Evolutionary conservation across 2,797 vertebrate species (phyloP).

Genomic region (Rachycentron canadum): DNA sequence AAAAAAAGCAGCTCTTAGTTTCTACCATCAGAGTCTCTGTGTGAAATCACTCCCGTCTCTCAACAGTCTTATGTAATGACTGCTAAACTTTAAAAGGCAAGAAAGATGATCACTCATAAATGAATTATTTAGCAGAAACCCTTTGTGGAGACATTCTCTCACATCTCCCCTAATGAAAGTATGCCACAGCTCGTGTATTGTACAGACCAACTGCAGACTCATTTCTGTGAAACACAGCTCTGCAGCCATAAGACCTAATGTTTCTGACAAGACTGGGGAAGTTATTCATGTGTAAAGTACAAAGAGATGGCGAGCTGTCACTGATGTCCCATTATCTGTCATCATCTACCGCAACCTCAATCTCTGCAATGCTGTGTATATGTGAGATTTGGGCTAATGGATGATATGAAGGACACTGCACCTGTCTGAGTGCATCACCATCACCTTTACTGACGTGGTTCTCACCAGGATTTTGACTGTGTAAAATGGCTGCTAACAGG

Average conservation of each 20-base stretch:
- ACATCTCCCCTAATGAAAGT: slow-evolving; percentile 9
- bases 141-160: neutral
- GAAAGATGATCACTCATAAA: neutral
- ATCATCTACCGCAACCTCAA: slow-evolving; percentile 46
- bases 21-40: neutral
- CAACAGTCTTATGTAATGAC: neutral
- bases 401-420: slow-evolving; percentile 36
- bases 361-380: slow-evolving; percentile 25
- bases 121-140: slow-evolving; percentile 19
- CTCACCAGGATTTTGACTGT: slow-evolving; percentile 14
- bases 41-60: neutral
- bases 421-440: slow-evolving; percentile 48
- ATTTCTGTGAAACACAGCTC: slow-evolving; percentile 5
- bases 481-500: slow-evolving; percentile 9
- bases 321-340: slow-evolving; percentile 59
- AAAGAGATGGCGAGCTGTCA: slow-evolving; percentile 65
- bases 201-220: slow-evolving; percentile 1
- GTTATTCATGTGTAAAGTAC: slow-evolving; percentile 70
- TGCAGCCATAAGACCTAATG: slow-evolving; percentile 43
- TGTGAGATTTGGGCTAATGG: slow-evolving; percentile 50
- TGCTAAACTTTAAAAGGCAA: slow-evolving; percentile 14
- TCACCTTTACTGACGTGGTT: slow-evolving; percentile 26
- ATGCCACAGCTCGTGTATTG: neutral
- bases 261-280: slow-evolving; percentile 53
- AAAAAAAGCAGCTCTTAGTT: neutral